Evolutionary conservation across 2,797 vertebrate species (phyloP), one percentile per base, ranked within the genome.

Genomic region (Anas acuta): DNA sequence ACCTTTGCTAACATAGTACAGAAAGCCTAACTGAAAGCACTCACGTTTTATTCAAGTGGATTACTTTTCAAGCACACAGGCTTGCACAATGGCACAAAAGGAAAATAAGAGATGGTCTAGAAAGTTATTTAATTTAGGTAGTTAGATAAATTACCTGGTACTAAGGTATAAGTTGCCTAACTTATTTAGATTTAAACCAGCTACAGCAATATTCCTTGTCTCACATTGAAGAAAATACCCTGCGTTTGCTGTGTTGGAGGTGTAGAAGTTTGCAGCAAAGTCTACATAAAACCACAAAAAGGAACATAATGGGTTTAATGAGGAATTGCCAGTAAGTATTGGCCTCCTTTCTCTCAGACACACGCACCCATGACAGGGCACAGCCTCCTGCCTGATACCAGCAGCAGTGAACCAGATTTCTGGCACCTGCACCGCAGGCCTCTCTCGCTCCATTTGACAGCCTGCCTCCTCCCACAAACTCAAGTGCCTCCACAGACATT

Each of bases 301-400:
- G 11, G 26, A 69, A 23, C 5, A 0, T 12, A 66, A 37, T 14
- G 53, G 35, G 22, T 23, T 28, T 18, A 19, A 53, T 67, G 61
- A 57, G 65, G 28, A 61, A 5, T 7, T 4, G 0, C 1, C 32
- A 64, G 7, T 1, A 19, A 20, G 39, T 49, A 21, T n/a, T 71
- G 70, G 43, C 23, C 62, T 58, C 80, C 87, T 32, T 37, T 12
- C 64, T 64, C 25, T 28, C 32, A 15, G 1, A 62, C 30, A 25
- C 2, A 3, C 0, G 5, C 13, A 73, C 54, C 45, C 83, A 23
- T 11, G 0, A 0, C 57, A 22, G 61, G 35, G 67, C 84, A 87
- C 69, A 54, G 60, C 57, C 74, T 79, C 74, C 79, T 51, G 65
- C 64, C 21, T 23, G 43, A 13, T 14, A 39, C 69, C 1, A n/a